Base-by-base conservation (phyloP, 2,888 invertebrate genomes). In the Standfussiana lucernea region DNA sequence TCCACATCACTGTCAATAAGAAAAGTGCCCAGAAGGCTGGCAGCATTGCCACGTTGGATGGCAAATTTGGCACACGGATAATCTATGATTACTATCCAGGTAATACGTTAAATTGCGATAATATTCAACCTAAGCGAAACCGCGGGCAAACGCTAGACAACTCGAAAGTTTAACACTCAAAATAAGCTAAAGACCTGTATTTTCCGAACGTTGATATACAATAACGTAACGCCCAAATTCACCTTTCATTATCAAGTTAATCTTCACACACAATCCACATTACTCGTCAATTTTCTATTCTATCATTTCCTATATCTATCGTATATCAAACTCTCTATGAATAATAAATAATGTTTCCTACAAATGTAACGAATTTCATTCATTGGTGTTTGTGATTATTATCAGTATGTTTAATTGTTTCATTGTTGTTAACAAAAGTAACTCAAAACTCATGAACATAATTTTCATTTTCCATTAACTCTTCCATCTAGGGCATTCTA, bases 361-460 rank as follows among this genome's bases (percentile, higher is more conserved):
- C 32, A 50, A 77, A 77, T 11, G n/a, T 80, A 69, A 59, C 42
- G 50, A 59, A 50, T 65, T 59, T 62, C 62, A 68, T 79, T 68
- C 47, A 56, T 50, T 24, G 62, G 21, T 28, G 68, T 45, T 68
- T 42, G 35, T 42, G 71, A 80, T 80, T 83, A 53, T 47, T 78
- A 80, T 83, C 83, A 67, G 37, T 2, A 28, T 35, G 67, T 62
- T 66, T 78, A 78, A 83, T 78, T 79, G 83, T 83, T 83, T 78
- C 56, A 83, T 67, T 79, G 62, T 79, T 79, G 66, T 83, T 71
- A 80, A 77, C 80, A 59, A 83, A 77, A 47, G 47, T 53, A 68
- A 50, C 68, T 69, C 56, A 67, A 65, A 77, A 50, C 21, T 61
- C 59, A 21, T 69, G 10, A 70, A 61, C 42, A 83, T 61, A 45